Evolutionary conservation across 2,113 vertebrate species (phyloP).

Genomic region (Halcyon malimbica): DNA sequence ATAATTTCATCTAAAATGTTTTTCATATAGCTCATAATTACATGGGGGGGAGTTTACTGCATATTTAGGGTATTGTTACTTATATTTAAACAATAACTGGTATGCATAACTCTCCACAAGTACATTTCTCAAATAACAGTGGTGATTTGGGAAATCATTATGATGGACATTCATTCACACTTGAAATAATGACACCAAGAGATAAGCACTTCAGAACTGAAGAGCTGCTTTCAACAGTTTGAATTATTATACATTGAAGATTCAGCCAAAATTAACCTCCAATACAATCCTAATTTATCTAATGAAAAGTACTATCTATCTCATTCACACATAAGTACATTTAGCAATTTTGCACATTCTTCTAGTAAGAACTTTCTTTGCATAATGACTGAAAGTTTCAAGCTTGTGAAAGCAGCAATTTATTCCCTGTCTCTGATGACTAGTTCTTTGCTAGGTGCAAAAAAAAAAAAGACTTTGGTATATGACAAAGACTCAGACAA

Average conservation of each 20-base stretch:
- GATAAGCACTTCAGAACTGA: neutral
- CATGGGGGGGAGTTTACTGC: neutral
- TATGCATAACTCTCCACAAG: neutral
- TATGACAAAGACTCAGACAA: neutral
- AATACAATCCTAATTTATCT: neutral
- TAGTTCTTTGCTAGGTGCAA: neutral
- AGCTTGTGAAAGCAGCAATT: slow-evolving; percentile 12
- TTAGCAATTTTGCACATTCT: neutral
- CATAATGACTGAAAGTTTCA: neutral
- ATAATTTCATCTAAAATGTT: neutral
- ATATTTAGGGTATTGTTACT: neutral
- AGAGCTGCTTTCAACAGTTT: neutral
- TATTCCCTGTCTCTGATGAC: neutral
- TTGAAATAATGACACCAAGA: neutral
- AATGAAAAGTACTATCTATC: neutral
- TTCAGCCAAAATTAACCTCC: neutral
- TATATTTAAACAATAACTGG: neutral
- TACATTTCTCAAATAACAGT: neutral
- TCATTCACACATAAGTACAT: neutral
- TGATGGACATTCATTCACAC: neutral
- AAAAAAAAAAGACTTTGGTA: neutral
- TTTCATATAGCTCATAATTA: neutral
- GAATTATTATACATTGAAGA: neutral
- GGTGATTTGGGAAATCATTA: neutral
- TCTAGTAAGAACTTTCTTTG: neutral